Conservation (phyloP, 2,113 vertebrate genomes). For the Tachysurus vachellii region DNA sequence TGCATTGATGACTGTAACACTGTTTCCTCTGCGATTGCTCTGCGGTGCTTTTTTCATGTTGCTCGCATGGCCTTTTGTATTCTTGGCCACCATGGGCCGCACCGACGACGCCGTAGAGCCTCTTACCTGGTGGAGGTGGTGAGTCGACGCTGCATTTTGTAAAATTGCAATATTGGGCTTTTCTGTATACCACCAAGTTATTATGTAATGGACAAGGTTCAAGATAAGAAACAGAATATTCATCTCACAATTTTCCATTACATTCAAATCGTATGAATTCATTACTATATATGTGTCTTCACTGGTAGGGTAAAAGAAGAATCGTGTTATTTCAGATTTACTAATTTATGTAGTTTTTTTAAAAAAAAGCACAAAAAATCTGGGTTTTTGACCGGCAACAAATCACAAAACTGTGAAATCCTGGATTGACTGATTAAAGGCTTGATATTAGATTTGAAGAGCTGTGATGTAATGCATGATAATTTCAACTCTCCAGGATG, state of each 20-base stretch:
- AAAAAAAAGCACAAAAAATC: no score
- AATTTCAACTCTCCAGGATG: conserved; percentile 69
- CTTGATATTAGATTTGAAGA: not conserved
- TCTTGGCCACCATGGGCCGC: conserved; percentile 80
- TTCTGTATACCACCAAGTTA: not conserved
- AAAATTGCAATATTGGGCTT: not conserved
- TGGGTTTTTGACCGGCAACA: no score
- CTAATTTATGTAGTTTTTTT: no score
- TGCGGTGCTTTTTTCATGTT: conserved; percentile 88
- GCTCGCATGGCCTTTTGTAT: conserved; percentile 91
- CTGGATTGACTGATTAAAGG: not conserved
- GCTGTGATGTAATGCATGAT: not conserved
- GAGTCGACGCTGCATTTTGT: conserved; percentile 13
- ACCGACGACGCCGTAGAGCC: conserved; percentile 77
- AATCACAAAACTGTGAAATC: no score
- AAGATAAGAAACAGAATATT: not conserved
- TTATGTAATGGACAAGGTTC: not conserved
- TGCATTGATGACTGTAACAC: conserved; percentile 87
- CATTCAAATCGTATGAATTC: no score
- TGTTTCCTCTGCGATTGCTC: conserved; percentile 90
- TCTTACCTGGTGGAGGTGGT: conserved; percentile 83
- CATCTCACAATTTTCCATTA: no score
- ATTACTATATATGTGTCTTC: not conserved
- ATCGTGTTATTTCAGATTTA: no score
- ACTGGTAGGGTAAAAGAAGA: no score